Base-by-base conservation (phyloP, 2,797 vertebrate species). In the Squalus acanthias region DNA sequence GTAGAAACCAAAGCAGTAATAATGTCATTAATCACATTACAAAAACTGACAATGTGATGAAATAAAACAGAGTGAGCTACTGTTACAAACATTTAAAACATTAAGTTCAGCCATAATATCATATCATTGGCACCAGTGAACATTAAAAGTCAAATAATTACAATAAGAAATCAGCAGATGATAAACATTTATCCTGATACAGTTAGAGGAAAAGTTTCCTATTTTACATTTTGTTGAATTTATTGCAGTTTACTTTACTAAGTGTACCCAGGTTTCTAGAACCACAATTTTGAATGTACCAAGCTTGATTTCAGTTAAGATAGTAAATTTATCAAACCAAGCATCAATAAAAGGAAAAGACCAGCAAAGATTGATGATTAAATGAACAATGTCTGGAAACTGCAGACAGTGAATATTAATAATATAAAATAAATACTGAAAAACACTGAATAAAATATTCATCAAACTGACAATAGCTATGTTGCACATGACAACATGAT, bases 141-240 rank as follows among this genome's bases (percentile, higher is more conserved):
- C 70, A 95, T 95, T 95, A 95, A 76, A 65, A 65, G 50, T 76
- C 94, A 95, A 76, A 74, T 60, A 95, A 74, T 95, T 95, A 95
- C 50, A 57, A 76, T 69, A 95, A 72, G 70, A 76, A 74, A 76
- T 95, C 70, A 76, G 50, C 94, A 74, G 24, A 94, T 69, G 94
- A 74, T 95, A 95, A 95, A 76, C 46, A 74, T 57, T 95, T 95
- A 50, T 53, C 29, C 26, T n/a, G 89, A 92, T 65, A 65, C 15
- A 92, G 89, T 92, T 92, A 24, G 63, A 65, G 15, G 60, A 76
- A 95, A 95, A 74, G 26, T 67, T 24, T 33, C 39, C 22, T n/a
- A 92, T 76, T 74, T 95, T 76, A 33, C 60, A 69, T 95, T 88
- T 72, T 63, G 57, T 69, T 72, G 46, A 50, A 70, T 29, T 70